A percentile compares a stretch with the other conserved stretches of the same genome.
Evolutionary conservation across 30 jellyfish, hydroid and myxozoan genomes (phyloP).

Genomic region (Hydractinia symbiolongicarpus): DNA sequence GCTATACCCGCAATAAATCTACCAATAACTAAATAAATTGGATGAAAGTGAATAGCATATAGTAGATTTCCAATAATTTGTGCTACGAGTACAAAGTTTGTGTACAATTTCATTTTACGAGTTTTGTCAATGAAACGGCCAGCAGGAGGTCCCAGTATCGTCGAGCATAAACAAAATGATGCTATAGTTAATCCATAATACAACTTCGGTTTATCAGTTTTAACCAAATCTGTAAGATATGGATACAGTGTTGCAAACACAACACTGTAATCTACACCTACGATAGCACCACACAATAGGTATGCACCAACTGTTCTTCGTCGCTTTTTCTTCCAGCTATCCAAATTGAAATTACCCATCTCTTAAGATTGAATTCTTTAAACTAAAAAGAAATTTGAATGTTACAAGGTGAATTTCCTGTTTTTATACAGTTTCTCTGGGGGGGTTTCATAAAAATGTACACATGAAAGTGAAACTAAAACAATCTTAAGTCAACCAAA

Average conservation of each 20-base stretch:
- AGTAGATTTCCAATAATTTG: slow-evolving; percentile 20
- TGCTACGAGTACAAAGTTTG: background rate
- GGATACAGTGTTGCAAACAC: background rate
- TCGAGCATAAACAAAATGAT: background rate
- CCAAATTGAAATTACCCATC: too few relatives aligned
- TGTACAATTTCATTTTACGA: background rate
- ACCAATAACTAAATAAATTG: slow-evolving; percentile 17
- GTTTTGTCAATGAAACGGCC: slow-evolving; percentile 3
- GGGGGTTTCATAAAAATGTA: too few relatives aligned
- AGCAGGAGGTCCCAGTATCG: background rate
- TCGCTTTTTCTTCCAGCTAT: background rate
- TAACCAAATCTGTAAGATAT: slow-evolving; percentile 2
- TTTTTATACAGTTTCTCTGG: too few relatives aligned
- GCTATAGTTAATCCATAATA: slow-evolving; percentile 11
- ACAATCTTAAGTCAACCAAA: too few relatives aligned
- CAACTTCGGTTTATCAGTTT: background rate
- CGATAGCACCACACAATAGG: background rate
- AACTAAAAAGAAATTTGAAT: too few relatives aligned
- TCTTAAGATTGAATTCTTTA: too few relatives aligned
- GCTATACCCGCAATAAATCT: slow-evolving; percentile 27
- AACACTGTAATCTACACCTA: background rate
- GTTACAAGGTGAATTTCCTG: too few relatives aligned
- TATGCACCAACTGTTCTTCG: background rate
- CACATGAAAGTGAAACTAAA: too few relatives aligned
- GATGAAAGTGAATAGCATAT: slow-evolving; percentile 11